Evolutionary conservation across 2,113 vertebrate species (phyloP), one percentile per base, ranked within the genome.

Genomic region (Passer montanus): DNA sequence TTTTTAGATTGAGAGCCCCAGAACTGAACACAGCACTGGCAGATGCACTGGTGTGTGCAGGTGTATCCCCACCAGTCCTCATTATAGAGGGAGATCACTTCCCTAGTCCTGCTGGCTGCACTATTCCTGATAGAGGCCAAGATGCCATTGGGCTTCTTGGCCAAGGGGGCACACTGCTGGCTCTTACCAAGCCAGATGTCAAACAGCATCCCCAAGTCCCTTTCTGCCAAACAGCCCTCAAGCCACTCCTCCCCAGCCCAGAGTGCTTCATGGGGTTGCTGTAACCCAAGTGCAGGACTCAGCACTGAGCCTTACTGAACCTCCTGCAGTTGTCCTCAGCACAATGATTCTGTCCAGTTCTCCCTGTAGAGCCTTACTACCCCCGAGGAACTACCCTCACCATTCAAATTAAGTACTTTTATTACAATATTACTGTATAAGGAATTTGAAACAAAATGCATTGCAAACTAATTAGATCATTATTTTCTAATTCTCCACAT

Each of bases 231-330:
- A 21, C 24, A 67, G 20, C 30, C 58, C 62, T 31, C 10, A 30
- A 43, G 5, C 20, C 26, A 11, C 44, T 35, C 22, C 16, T 49
- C 35, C 20, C 31, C 24, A 58, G 52, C 35, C 6, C 0, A 10
- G 2, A 19, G 28, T 0, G 1, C n/a, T 13, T 24, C 12, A 6
- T 30, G 52, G 60, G 16, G 10, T 30, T 41, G 19, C 5, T 66
- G n/a, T 16, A 56, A 66, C 4, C 35, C 50, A 41, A 66, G 50
- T 17, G 52, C 72, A 76, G 60, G 8, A 30, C 13, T 3, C 2
- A 1, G 15, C 43, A 56, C 13, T 21, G 30, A 0, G 3, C 16
- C 35, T 21, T 31, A 5, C 6, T 75, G 52, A 41, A 49, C 10
- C 23, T 66, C 19, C 49, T n/a, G 70, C 43, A 9, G 8, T 3